Evolutionary conservation across 2,797 vertebrate species (phyloP), one percentile per base, ranked within the genome.

Genomic region (Betta splendens): DNA sequence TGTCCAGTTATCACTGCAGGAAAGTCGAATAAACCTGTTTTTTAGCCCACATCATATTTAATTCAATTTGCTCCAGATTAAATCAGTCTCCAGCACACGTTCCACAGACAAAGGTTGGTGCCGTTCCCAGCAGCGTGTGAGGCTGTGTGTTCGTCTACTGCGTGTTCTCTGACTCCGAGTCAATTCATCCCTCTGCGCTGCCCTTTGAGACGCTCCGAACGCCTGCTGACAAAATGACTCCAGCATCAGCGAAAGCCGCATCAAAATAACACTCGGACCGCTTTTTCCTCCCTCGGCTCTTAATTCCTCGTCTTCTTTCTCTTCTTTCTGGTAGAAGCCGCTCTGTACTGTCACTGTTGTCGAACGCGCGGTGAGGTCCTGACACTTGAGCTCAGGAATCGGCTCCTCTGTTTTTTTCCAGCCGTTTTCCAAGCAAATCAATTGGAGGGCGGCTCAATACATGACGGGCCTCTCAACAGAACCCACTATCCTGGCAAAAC

Each of bases 361-460:
- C n/a, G 2, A 20, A 36, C n/a, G 3, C 35, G 13, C 53, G 38
- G 58, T 31, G 26, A 59, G 13, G 33, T 62, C 54, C 60, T 55
- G 56, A 58, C 38, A 59, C 51, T 69, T 63, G 25, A 39, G 32
- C 26, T 39, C 15, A 50, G 29, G 72, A 62, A 64, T 50, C 17
- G 45, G 12, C 46, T 67, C 50, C n/a, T 35, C 36, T 8, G 36
- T 18, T 42, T 63, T 37, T 54, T 38, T 36, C 28, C 29, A 50
- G 23, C 28, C 15, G 43, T 68, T 69, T n/a, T 74, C 40, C 49
- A 31, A 45, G 3, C 15, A 36, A 50, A 45, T 65, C 55, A 75
- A 40, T 51, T 64, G 21, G 17, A 5, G 46, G 56, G 47, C 36
- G 47, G 64, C 73, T 83, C 53, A 63, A 68, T 55, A 57, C 32